Percentiles rank a stretch among this genome's conserved stretches.
Conservation (phyloP, 2,797 vertebrate genomes). For the Percopsis omiscomaycus region DNA sequence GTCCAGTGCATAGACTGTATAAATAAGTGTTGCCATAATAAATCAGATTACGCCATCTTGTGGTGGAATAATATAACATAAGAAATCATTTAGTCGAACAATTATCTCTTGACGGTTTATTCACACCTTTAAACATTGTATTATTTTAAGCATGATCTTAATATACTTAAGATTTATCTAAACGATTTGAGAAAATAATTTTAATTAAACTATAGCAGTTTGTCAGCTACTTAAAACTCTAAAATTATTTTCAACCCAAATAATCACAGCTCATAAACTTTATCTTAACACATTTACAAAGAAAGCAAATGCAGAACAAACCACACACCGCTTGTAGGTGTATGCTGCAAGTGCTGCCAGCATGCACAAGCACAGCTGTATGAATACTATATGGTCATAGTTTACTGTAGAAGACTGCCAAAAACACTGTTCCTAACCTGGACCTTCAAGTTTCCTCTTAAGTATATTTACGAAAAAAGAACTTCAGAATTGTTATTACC, state of each 20-base stretch:
- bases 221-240: constrained; percentile 32
- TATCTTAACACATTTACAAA: constrained; percentile 25
- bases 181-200: constrained; percentile 45
- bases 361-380: constrained; percentile 35
- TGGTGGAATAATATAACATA: constrained; percentile 22
- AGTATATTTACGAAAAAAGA: constrained; percentile 23
- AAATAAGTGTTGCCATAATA: not conserved
- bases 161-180: constrained; percentile 49
- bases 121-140: constrained; percentile 53
- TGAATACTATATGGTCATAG: not conserved
- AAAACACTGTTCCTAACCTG: too few species aligned
- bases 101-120: constrained; percentile 56
- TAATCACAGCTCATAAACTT: constrained; percentile 29
- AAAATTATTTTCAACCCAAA: constrained; percentile 23
- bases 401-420: too few species aligned
- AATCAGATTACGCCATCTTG: constrained; percentile 40
- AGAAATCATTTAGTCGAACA: constrained; percentile 10
- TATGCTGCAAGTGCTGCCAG: constrained; percentile 4
- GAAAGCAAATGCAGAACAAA: not conserved
- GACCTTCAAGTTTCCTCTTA: constrained; percentile 58
- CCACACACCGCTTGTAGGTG: not conserved
- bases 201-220: constrained; percentile 54
- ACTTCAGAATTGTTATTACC: constrained; percentile 7
- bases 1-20: too few species aligned
- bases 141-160: constrained; percentile 48